Evolutionary conservation across 2,797 vertebrate species (phyloP), one percentile per base, ranked within the genome.

Genomic region (Arrhamphus sclerolepis): DNA sequence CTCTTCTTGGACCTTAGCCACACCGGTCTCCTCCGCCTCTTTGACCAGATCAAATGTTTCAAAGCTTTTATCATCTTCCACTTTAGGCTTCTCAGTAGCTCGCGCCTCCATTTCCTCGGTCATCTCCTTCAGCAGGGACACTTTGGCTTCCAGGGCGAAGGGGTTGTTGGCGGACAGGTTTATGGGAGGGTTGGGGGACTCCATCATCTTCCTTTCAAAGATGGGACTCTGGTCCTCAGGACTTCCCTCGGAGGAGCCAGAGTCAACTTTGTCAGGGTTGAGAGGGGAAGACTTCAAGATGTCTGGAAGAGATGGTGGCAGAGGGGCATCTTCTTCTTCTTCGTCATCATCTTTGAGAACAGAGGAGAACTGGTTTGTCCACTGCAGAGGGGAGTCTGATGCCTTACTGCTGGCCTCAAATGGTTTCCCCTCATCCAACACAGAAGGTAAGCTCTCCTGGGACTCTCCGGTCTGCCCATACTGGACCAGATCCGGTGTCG

Each of bases 401-500:
- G 72, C 87, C 56, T 94, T 94, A 19, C 9, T 43, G 64, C 93
- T 89, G 3, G 92, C 87, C 84, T 96, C 94, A 29, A 95, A 93
- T 68, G 89, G 85, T 55, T 94, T 92, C 47, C 92, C 94, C 21
- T 95, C 93, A 1, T 90, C 91, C 26, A 93, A 81, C 62, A 94
- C 92, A 9, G 94, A 91, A 11, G 86, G 80, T 11, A 83, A 68
- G 2, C 72, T 83, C 41, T 95, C 95, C 40, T 93, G 93, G 70
- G 92, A 76, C 26, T 96, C 94, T 71, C 91, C 96, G 55, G 92
- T 92, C 41, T 94, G 94, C 0, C 95, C 94, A 66, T 96, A 96
- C 82, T 97, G 97, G 34, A 98, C 96, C 80, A 99, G 89, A 83
- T 99, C 97, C 11, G 97, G 97, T 56, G 96, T 97, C 1, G 96